phyloP scores from a whole-genome alignment of 1,140 invertebrate species.

The Achroia grisella region DNA sequence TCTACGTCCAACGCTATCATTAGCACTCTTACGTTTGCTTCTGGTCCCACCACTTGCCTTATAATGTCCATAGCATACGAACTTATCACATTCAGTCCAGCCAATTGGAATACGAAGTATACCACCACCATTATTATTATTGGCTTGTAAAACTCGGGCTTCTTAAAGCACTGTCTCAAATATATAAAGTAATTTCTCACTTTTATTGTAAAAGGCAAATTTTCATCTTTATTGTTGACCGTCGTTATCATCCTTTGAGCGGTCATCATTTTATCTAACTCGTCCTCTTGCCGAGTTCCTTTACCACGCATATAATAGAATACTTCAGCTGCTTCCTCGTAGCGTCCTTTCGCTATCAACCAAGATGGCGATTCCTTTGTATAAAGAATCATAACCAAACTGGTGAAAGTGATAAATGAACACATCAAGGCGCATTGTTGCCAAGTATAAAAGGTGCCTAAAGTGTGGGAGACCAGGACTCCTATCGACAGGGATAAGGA shows the following conservation, averaged over 20 bases:
- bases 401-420: slow-evolving; percentile 52
- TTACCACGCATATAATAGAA: slow-evolving; percentile 53
- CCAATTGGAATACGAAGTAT: slow-evolving; percentile 60
- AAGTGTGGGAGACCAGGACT: slow-evolving; percentile 41
- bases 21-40: slow-evolving; percentile 45
- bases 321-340: slow-evolving; percentile 44
- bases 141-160: slow-evolving; percentile 66
- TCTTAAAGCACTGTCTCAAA: slow-evolving; percentile 31
- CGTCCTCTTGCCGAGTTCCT: slow-evolving; percentile 30
- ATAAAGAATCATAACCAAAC: slow-evolving; percentile 47
- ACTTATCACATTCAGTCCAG: slow-evolving; percentile 62
- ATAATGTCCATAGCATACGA: slow-evolving; percentile 62
- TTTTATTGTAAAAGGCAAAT: slow-evolving; percentile 18
- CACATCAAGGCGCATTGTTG: slow-evolving; percentile 50
- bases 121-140: slow-evolving; percentile 56
- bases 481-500: slow-evolving; percentile 56
- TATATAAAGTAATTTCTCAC: slow-evolving; percentile 35
- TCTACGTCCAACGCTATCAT: slow-evolving; percentile 59
- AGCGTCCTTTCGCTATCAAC: slow-evolving; percentile 52
- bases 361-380: slow-evolving; percentile 58
- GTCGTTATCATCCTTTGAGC: slow-evolving; percentile 44
- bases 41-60: slow-evolving; percentile 41
- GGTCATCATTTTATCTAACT: slow-evolving; percentile 51
- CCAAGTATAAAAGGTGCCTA: slow-evolving; percentile 52
- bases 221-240: slow-evolving; percentile 34